A percentile compares a stretch with the other conserved stretches of the same genome.
phyloP scores from a whole-genome alignment of 1,140 invertebrate species.

The Oscheius sp. region DNA sequence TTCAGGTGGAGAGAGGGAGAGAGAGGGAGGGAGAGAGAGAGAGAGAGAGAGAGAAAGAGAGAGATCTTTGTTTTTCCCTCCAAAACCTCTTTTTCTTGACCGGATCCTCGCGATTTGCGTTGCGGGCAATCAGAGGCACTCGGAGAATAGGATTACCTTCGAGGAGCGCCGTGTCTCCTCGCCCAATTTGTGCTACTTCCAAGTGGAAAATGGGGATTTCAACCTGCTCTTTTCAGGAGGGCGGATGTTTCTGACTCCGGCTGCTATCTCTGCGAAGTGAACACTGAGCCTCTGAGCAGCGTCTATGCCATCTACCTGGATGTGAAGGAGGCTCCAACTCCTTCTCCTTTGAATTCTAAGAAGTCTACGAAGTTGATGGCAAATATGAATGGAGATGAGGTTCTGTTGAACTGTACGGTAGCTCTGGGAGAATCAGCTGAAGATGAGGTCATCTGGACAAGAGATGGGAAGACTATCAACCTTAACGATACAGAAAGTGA shows the following conservation, averaged over 20 bases:
- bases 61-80: too few species aligned
- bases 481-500: conserved; percentile 34
- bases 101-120: not conserved
- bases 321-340: conserved; percentile 16
- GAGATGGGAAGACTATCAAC: conserved; percentile 29
- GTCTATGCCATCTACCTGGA: conserved; percentile 39
- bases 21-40: too few species aligned
- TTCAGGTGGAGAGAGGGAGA: not conserved
- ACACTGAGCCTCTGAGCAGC: conserved; percentile 38
- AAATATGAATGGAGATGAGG: conserved; percentile 38
- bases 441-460: conserved; percentile 32
- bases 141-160: not conserved
- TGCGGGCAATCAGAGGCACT: conserved; percentile 1
- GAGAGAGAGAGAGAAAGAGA: too few species aligned
- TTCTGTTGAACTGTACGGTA: conserved; percentile 39
- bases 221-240: conserved; percentile 23
- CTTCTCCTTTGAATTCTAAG: conserved; percentile 18
- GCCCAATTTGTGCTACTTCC: not conserved
- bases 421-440: conserved; percentile 10
- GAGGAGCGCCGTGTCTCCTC: not conserved
- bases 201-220: not conserved
- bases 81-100: too few species aligned
- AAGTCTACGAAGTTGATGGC: conserved; percentile 37
- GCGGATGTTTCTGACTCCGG: conserved; percentile 28
- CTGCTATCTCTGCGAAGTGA: conserved; percentile 42